Evolutionary conservation across 2,113 vertebrate species (phyloP).

Genomic region (Pseudorhombus dupliciocellatus): DNA sequence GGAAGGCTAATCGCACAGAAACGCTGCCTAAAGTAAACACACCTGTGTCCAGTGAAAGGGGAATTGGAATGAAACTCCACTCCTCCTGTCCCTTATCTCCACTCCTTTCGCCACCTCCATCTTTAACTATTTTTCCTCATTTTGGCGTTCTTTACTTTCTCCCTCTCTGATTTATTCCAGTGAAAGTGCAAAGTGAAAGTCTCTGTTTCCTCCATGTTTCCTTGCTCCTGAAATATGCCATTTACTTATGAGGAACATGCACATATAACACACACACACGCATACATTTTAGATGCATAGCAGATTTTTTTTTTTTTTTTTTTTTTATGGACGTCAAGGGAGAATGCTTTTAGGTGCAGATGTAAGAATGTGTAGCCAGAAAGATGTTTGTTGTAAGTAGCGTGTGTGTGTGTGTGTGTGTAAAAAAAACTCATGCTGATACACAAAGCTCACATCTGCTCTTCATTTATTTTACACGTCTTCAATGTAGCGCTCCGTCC

Average conservation of each 20-base stretch:
- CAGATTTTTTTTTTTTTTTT: no score
- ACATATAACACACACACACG: constrained; percentile 9
- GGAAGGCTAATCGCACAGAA: constrained; percentile 45
- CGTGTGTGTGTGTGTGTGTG: constrained; percentile 1
- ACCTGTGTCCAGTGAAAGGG: constrained; percentile 61
- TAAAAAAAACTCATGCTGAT: constrained; percentile 21
- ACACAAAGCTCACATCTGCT: constrained; percentile 56
- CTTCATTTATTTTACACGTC: constrained; percentile 40
- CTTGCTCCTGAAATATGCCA: not conserved
- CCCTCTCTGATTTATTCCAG: not conserved
- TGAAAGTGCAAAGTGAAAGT: not conserved
- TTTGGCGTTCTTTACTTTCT: not conserved
- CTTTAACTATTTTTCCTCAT: constrained; percentile 7
- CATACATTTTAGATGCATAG: constrained; percentile 10
- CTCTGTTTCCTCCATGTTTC: not conserved
- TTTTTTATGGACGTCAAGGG: not conserved
- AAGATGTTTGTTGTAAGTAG: constrained; percentile 17
- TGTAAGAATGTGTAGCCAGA: constrained; percentile 5
- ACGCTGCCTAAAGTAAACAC: constrained; percentile 55
- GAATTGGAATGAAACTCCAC: not conserved
- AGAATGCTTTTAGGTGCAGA: constrained; percentile 19
- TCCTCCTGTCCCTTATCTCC: constrained; percentile 6
- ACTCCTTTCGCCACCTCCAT: constrained; percentile 3
- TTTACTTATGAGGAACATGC: not conserved
- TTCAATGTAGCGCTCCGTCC: constrained; percentile 28